phyloP scores from a whole-genome alignment of 2,888 invertebrate genomes.

The Chrysomela aeneicollis region DNA sequence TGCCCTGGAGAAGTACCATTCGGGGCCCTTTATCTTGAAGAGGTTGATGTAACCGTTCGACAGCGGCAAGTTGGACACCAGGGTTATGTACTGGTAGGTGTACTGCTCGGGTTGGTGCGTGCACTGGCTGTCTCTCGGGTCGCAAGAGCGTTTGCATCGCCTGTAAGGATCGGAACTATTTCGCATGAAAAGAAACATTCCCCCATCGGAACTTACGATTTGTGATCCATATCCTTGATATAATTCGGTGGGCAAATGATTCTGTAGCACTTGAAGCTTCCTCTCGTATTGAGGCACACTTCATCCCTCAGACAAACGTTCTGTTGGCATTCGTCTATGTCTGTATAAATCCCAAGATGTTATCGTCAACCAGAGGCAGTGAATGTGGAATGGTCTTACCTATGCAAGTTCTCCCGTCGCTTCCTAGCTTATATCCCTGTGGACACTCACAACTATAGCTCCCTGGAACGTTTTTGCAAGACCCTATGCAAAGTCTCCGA shows the following conservation, averaged over 20 bases:
- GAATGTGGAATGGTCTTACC: constrained; percentile 65
- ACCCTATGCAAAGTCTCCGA: constrained; percentile 75
- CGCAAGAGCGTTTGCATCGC: constrained; percentile 83
- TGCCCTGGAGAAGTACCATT: constrained; percentile 73
- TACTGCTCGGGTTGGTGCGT: constrained; percentile 83
- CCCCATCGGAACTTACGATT: constrained; percentile 81
- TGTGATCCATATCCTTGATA: constrained; percentile 75
- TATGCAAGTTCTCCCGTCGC: constrained; percentile 82
- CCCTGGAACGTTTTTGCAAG: constrained; percentile 87
- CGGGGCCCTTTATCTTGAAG: constrained; percentile 88
- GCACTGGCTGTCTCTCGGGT: constrained; percentile 77
- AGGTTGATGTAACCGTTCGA: constrained; percentile 71
- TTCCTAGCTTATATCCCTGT: constrained; percentile 76
- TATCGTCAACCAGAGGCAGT: no score
- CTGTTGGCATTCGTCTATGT: constrained; percentile 76
- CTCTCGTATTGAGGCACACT: constrained; percentile 90
- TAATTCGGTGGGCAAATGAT: constrained; percentile 90
- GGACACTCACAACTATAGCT: constrained; percentile 86
- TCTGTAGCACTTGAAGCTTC: constrained; percentile 85
- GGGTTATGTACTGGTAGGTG: constrained; percentile 92
- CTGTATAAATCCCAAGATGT: constrained; percentile 53
- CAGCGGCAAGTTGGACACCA: constrained; percentile 83
- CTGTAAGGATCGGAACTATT: constrained; percentile 63
- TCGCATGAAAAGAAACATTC: background rate
- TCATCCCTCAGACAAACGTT: constrained; percentile 68